Conservation (phyloP, 2,888 invertebrate species). For the Teleiodes luculella region DNA sequence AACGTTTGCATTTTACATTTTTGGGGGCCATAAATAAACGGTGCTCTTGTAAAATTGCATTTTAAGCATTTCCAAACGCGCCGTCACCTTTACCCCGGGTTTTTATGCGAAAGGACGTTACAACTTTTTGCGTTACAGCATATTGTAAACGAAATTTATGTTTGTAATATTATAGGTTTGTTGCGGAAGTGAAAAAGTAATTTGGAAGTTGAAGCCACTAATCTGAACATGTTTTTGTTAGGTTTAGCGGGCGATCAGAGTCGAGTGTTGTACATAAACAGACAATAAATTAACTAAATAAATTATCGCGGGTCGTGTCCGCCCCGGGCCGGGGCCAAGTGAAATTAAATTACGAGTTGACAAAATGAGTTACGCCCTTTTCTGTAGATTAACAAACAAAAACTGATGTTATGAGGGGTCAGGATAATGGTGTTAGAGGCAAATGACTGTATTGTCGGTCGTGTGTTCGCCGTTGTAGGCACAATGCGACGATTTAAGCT, state of each 20-base stretch:
- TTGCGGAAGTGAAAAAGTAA: slow-evolving; percentile 10
- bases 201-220: slow-evolving; percentile 5
- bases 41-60: slow-evolving; percentile 73
- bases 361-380: slow-evolving; percentile 78
- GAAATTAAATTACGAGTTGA: slow-evolving; percentile 77
- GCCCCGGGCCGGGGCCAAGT: slow-evolving; percentile 58
- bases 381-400: slow-evolving; percentile 79
- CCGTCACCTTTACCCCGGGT: slow-evolving; percentile 60
- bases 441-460: slow-evolving; percentile 75
- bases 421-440: slow-evolving; percentile 73
- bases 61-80: slow-evolving; percentile 73
- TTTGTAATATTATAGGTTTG: slow-evolving; percentile 18
- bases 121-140: slow-evolving; percentile 51
- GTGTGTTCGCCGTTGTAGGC: slow-evolving; percentile 45
- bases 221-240: slow-evolving; percentile 15
- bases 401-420: slow-evolving; percentile 76
- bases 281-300: slow-evolving; percentile 62
- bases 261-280: slow-evolving; percentile 46
- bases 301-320: slow-evolving; percentile 59
- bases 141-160: slow-evolving; percentile 52
- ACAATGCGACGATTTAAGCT: slow-evolving; percentile 72
- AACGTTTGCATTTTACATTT: slow-evolving; percentile 77
- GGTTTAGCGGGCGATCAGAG: slow-evolving; percentile 34
- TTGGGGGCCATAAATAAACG: slow-evolving; percentile 72
- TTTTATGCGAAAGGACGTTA: slow-evolving; percentile 46